Conservation (phyloP, 2,888 invertebrate species). For the Hydroisotoma schaefferi region DNA sequence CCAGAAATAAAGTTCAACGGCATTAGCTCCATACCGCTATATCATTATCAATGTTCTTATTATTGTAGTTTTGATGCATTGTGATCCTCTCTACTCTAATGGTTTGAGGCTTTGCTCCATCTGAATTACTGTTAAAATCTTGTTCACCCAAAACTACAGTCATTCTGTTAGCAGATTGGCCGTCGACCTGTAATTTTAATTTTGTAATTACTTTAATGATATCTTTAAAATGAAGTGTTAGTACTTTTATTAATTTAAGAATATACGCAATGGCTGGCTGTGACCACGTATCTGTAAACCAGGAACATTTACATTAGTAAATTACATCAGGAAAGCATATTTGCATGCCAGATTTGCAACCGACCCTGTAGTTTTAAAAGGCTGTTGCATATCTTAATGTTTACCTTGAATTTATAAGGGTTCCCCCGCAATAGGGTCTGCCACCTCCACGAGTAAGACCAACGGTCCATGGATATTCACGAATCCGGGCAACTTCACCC, state of each 20-base stretch:
- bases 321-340: slow-evolving; percentile 1
- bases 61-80: slow-evolving; percentile 44
- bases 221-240: too few relatives aligned
- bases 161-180: slow-evolving; percentile 37
- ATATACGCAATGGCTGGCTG: too few relatives aligned
- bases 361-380: not conserved
- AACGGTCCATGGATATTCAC: slow-evolving; percentile 41
- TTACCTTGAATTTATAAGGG: slow-evolving; percentile 34
- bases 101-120: slow-evolving; percentile 29
- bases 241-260: too few relatives aligned
- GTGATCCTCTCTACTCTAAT: slow-evolving; percentile 31
- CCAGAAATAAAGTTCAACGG: not conserved
- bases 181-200: slow-evolving; percentile 29
- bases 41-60: slow-evolving; percentile 39
- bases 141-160: slow-evolving; percentile 45
- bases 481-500: slow-evolving; percentile 34
- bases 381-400: too few relatives aligned
- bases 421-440: slow-evolving; percentile 36
- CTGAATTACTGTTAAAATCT: slow-evolving; percentile 31
- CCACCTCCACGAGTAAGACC: slow-evolving; percentile 36
- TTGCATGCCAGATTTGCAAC: not conserved
- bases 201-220: not conserved
- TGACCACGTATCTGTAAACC: slow-evolving; percentile 26
- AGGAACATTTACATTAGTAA: not conserved
- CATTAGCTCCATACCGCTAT: slow-evolving; percentile 30